Base-by-base conservation (phyloP, 64 coral and sea anemone species). In the Porites australiensis region DNA sequence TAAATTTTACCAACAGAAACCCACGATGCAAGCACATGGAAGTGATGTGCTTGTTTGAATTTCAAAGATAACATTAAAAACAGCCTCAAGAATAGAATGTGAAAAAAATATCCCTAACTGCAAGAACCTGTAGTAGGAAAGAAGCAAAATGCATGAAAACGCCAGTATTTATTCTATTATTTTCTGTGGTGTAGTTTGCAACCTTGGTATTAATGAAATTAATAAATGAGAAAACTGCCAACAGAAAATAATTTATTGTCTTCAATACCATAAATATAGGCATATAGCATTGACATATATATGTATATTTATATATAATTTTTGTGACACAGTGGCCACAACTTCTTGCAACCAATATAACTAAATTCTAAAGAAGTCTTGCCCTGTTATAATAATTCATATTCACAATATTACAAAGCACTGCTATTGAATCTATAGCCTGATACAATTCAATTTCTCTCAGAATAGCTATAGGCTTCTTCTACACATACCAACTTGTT, bases 221-320 rank as follows among this genome's bases (percentile, higher is more conserved):
- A 84, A 84, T 84, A 51, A 84, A 61, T 68, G 44, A 68, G 69
- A 51, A 44, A 20, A 44, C 20, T 84, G 81, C 81, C 81, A 84
- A 84, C 81, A 68, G 59, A 84, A 84, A 84, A 84, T 84, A 84
- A 84, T 84, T 84, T 84, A 84, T 84, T 84, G 45, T 84, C 44
- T 84, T 50, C 81, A 84, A 68, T 67, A 84, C 63, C 81, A 84
- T 84, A 84, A 84, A 84, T 84, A 84, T 84, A 67, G 81, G 81
- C 63, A 84, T 64, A 43, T 67, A 67, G 81, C 53, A 84, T 84
- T 50, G 81, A 68, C 51, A 84, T 84, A 84, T 84, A 84, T 66
- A 57, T 57, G 12, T 57, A 57, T 57, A 57, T 4, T 37, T 37
- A 37, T 37, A 37, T 7, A 55, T 55, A 21, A 68, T 84, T 81